These are phyloP conservation scores for Aphelinus atriplicis DNA, from an alignment of 1,140 invertebrate genomes.

Conservation along the genomic window DNA sequence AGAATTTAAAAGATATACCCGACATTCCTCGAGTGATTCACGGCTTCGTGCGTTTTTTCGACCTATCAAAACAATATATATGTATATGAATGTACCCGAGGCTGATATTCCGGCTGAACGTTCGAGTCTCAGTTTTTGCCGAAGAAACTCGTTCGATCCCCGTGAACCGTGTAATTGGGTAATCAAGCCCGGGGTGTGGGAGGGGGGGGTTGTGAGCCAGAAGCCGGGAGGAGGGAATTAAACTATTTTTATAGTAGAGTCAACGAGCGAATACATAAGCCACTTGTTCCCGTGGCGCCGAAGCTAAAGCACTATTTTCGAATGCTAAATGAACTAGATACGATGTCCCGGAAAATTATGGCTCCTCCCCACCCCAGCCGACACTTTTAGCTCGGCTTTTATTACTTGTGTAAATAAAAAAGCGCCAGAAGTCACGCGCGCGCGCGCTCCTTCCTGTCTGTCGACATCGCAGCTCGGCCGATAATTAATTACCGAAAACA, in stretches of 20 bases:
- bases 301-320: not conserved
- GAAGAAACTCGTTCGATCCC: not conserved
- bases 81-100: not conserved
- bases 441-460: no score
- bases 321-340: no score
- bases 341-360: no score
- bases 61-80: not conserved
- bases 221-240: not conserved
- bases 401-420: no score
- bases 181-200: not conserved
- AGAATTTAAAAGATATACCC: not conserved
- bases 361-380: no score
- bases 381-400: no score
- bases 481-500: no score
- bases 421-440: no score
- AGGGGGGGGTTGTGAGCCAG: no score
- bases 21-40: slow-evolving; percentile 4
- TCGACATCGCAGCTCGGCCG: no score
- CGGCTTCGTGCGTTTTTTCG: not conserved
- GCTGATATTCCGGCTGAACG: not conserved
- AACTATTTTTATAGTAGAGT: slow-evolving; percentile 11
- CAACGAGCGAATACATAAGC: no score
- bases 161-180: not conserved
- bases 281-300: not conserved
- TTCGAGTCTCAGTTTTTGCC: not conserved